Evolutionary conservation across 2,888 invertebrate genomes (phyloP).

Genomic region (Eueremaeus valkanovi): DNA sequence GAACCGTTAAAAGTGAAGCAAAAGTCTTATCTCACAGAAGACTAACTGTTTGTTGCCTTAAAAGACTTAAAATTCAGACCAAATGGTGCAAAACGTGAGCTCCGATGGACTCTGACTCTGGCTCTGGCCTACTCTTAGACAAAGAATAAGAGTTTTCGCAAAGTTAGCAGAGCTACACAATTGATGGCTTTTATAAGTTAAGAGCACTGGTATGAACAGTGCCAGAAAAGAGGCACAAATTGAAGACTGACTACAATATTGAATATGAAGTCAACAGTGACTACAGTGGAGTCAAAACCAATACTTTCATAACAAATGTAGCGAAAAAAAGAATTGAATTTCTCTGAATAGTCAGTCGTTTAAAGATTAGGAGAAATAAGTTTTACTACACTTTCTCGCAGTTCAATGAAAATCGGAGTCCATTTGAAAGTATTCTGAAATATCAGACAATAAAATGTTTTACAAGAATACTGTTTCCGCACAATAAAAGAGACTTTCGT

Average conservation of each 20-base stretch:
- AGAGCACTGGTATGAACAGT: background rate
- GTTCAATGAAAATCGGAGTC: background rate
- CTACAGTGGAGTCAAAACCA: background rate
- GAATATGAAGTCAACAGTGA: constrained; percentile 12
- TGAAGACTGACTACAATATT: constrained; percentile 16
- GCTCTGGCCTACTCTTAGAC: background rate
- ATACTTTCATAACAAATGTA: constrained; percentile 17
- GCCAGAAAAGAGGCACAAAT: constrained; percentile 27
- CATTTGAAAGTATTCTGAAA: background rate
- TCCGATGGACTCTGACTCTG: constrained; percentile 15
- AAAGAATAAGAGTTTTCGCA: too few species aligned
- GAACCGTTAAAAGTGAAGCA: too few species aligned
- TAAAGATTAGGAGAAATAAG: background rate
- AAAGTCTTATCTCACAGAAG: background rate
- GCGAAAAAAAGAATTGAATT: constrained; percentile 25
- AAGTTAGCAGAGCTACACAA: background rate
- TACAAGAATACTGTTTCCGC: background rate
- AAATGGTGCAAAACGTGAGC: constrained; percentile 33
- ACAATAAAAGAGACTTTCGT: background rate
- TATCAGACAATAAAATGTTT: background rate
- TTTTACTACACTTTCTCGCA: background rate
- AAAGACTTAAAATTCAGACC: constrained; percentile 31
- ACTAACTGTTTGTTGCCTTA: constrained; percentile 8
- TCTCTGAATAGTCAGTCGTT: background rate
- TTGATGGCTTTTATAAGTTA: background rate